Conservation (phyloP, 2,113 vertebrate species). For the Sardina pilchardus region DNA sequence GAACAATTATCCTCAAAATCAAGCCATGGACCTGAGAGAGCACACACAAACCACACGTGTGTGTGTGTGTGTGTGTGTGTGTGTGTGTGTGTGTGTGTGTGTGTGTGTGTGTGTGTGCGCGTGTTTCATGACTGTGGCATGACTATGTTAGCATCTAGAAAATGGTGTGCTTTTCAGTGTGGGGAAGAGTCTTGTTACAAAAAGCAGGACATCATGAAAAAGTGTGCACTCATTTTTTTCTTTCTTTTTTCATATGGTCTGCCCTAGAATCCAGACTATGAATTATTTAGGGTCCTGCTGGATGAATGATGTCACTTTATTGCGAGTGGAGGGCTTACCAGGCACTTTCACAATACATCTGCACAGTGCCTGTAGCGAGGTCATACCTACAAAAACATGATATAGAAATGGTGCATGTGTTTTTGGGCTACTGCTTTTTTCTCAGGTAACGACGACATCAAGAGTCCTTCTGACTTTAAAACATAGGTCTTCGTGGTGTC, state of each 20-base stretch:
- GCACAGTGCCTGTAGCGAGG: background rate
- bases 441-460: background rate
- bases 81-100: background rate
- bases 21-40: background rate
- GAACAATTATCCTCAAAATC: too few relatives aligned
- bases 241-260: background rate
- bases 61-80: background rate
- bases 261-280: slow-evolving; percentile 16
- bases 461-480: background rate
- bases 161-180: background rate
- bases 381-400: background rate
- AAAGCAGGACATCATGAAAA: slow-evolving; percentile 9
- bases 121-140: background rate
- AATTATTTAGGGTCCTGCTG: slow-evolving; percentile 7
- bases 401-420: background rate
- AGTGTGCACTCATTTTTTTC: background rate
- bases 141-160: background rate
- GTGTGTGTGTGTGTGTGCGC: background rate
- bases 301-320: background rate
- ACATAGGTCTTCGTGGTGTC: background rate
- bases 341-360: background rate
- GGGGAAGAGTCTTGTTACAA: background rate
- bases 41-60: too few relatives aligned
- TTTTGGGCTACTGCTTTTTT: background rate
- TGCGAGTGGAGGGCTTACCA: background rate